These are phyloP conservation scores for Brachionichthys hirsutus DNA, from an alignment of 2,113 vertebrate species.

Conservation along the genomic window DNA sequence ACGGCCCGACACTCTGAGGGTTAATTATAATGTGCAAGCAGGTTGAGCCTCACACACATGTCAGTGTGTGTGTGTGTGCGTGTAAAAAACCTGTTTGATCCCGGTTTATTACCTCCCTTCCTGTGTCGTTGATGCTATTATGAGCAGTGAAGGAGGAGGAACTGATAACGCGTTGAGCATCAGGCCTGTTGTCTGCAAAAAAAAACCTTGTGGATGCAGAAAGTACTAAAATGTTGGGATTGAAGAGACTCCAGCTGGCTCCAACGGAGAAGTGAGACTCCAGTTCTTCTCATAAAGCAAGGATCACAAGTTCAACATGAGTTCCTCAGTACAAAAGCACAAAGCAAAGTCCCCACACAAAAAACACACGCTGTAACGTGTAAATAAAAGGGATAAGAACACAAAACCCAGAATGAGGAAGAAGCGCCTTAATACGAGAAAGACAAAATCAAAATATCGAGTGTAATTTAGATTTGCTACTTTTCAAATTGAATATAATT, in stretches of 20 bases:
- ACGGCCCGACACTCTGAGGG: constrained; percentile 67
- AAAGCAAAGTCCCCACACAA: constrained; percentile 35
- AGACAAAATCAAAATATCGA: too few relatives aligned
- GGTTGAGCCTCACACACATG: constrained; percentile 52
- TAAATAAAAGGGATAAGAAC: not conserved
- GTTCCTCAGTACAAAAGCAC: constrained; percentile 46
- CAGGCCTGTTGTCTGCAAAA: constrained; percentile 47
- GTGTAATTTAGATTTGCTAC: too few relatives aligned
- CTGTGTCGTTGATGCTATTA: constrained; percentile 22
- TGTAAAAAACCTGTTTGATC: constrained; percentile 27
- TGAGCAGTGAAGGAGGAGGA: constrained; percentile 36
- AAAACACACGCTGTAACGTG: not conserved
- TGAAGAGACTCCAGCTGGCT: constrained; percentile 66
- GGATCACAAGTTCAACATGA: constrained; percentile 53
- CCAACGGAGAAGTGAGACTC: constrained; percentile 39
- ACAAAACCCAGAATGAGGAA: not conserved
- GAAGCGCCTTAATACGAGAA: too few relatives aligned
- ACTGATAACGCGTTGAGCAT: constrained; percentile 29
- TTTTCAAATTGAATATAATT: too few relatives aligned
- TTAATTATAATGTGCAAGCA: constrained; percentile 72
- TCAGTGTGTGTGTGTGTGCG: constrained; percentile 19
- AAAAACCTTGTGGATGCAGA: constrained; percentile 43
- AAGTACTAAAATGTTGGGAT: constrained; percentile 55
- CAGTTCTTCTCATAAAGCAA: constrained; percentile 55
- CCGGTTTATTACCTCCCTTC: constrained; percentile 25